Conservation (phyloP, 2,113 vertebrate genomes). For the Nothoprocta pentlandii region DNA sequence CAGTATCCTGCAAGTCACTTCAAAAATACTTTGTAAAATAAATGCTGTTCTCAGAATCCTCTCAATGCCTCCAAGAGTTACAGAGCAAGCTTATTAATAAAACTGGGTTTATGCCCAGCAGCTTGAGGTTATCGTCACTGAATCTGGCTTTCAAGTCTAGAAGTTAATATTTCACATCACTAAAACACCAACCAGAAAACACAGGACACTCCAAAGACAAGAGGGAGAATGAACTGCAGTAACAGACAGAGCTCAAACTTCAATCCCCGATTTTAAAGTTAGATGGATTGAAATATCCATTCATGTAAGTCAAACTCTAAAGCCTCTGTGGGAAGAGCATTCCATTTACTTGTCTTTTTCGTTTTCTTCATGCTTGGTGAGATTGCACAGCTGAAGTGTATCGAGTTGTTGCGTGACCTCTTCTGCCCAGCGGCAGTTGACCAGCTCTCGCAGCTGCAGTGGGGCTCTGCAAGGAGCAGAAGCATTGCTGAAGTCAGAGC, state of each 20-base stretch:
- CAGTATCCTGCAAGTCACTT: neutral
- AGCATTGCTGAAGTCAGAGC: neutral
- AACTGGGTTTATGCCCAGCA: neutral
- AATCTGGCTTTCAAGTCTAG: neutral
- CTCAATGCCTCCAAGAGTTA: neutral
- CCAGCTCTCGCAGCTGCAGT: slow-evolving; percentile 93
- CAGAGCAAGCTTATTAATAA: neutral
- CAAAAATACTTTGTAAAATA: neutral
- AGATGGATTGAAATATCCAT: neutral
- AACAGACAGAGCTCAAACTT: neutral
- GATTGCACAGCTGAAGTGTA: slow-evolving; percentile 95
- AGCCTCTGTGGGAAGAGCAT: neutral
- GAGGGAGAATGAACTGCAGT: neutral
- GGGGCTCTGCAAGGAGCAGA: slow-evolving; percentile 84
- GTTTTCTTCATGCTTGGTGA: slow-evolving; percentile 96
- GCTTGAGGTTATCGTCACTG: neutral
- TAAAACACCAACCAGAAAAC: neutral
- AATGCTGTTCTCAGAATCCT: neutral
- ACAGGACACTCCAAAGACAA: neutral
- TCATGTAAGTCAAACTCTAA: neutral
- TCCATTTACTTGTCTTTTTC: slow-evolving; percentile 95
- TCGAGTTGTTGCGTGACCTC: slow-evolving; percentile 98
- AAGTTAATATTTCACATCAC: neutral
- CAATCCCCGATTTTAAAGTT: neutral
- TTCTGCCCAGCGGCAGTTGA: slow-evolving; percentile 98